phyloP scores from a whole-genome alignment of 2,797 vertebrate genomes.

The Lagodon rhomboides region DNA sequence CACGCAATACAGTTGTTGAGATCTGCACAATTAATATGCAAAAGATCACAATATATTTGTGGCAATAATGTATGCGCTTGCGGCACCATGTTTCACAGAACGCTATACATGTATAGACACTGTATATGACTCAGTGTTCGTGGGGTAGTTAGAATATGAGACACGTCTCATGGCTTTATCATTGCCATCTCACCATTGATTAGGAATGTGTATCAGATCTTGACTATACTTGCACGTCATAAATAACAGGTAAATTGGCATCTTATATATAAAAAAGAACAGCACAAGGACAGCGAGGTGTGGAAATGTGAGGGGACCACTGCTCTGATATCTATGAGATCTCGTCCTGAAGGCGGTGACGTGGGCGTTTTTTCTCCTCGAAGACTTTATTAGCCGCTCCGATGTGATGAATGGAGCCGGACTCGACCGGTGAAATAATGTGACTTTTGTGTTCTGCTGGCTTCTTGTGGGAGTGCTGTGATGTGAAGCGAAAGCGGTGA shows the following conservation, averaged over 20 bases:
- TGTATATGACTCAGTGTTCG: constrained; percentile 70
- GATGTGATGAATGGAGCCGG: constrained; percentile 47
- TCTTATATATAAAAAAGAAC: constrained; percentile 16
- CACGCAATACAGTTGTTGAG: constrained; percentile 80
- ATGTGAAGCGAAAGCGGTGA: constrained; percentile 49
- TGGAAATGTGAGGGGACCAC: constrained; percentile 14
- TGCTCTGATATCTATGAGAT: constrained; percentile 13
- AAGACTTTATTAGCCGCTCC: constrained; percentile 34
- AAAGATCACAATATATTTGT: constrained; percentile 84
- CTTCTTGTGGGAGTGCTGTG: constrained; percentile 50
- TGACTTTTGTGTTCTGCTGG: constrained; percentile 43
- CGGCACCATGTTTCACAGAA: constrained; percentile 68
- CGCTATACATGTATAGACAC: constrained; percentile 61
- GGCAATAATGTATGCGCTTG: constrained; percentile 86
- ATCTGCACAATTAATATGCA: constrained; percentile 84
- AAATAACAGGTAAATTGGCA: constrained; percentile 35
- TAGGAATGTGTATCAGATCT: constrained; percentile 40
- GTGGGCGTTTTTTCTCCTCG: constrained; percentile 20
- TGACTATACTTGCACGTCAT: constrained; percentile 57
- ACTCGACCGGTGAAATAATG: constrained; percentile 36
- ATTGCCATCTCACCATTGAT: constrained; percentile 54
- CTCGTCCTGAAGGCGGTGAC: constrained; percentile 7
- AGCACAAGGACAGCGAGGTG: constrained; percentile 6
- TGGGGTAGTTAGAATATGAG: constrained; percentile 59
- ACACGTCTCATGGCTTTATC: constrained; percentile 59